phyloP scores from a whole-genome alignment of 2,888 invertebrate species.

The Euclidia mi region DNA sequence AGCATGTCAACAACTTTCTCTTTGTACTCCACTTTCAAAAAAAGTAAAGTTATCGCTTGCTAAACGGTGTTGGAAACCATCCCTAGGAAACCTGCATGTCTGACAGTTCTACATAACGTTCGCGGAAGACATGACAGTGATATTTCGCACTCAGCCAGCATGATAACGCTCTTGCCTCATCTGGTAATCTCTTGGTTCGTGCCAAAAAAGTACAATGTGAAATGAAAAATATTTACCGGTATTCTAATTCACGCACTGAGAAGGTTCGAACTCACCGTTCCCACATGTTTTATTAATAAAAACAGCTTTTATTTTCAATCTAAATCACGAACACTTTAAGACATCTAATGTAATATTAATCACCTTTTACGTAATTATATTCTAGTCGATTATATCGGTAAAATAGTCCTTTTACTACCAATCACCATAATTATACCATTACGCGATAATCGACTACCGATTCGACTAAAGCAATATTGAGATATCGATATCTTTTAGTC shows the following conservation, averaged over 20 bases:
- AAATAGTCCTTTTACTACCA: constrained; percentile 46
- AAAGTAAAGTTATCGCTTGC: too few species aligned
- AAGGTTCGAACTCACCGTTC: constrained; percentile 5
- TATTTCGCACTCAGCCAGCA: too few species aligned
- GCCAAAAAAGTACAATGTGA: too few species aligned
- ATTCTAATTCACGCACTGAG: not conserved
- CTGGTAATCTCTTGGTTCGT: too few species aligned
- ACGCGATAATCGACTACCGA: constrained; percentile 47
- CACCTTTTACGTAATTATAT: constrained; percentile 26
- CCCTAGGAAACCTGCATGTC: too few species aligned
- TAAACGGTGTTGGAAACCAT: too few species aligned
- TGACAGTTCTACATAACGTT: too few species aligned
- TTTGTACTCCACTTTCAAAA: too few species aligned
- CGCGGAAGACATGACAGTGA: too few species aligned
- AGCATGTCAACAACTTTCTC: too few species aligned
- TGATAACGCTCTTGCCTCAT: too few species aligned
- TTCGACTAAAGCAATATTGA: constrained; percentile 34
- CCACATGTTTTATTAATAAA: constrained; percentile 24
- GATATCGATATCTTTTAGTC: constrained; percentile 60
- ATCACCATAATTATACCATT: constrained; percentile 66
- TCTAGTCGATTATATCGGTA: constrained; percentile 43
- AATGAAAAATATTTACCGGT: not conserved
- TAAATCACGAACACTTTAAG: constrained; percentile 24
- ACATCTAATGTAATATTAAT: constrained; percentile 38
- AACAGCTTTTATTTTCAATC: constrained; percentile 17